Base-by-base conservation (phyloP, 1,140 invertebrate species). In the Zaprionus inermis region DNA sequence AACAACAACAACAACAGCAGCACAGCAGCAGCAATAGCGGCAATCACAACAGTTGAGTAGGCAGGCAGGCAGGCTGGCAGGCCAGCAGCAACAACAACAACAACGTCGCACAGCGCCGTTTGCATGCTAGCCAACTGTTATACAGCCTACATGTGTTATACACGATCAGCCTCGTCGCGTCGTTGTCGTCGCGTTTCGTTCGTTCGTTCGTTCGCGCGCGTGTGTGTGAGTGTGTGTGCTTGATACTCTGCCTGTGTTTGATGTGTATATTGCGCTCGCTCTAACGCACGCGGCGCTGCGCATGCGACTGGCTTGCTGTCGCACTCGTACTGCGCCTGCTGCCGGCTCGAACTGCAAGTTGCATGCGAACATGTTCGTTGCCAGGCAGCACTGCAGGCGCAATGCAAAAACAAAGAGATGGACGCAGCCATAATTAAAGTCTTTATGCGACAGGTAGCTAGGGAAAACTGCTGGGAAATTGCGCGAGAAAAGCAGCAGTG, bases 241-340 rank as follows among this genome's bases (percentile, higher is more conserved):
- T 44, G 68, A 66, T 22, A 49, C 7, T 70, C 61, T 61, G 54
- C 61, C 34, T 16, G 34, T 74, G 34, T 41, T 41, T 69, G 76
- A 82, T 88, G 83, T 89, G 55, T 90, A 81, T 85, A 85, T 58
- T 89, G 71, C 57, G 88, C 84, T 81, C 78, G 66, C 68, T 89
- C 63, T 51, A 71, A 63, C 74, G 10, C 54, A 57, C 34, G 36
- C 30, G 9, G 7, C n/a, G 6, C 7, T 10, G 18, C 22, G 36
- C 24, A 41, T 71, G 59, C 32, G 57, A 4, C 69, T 66, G 28
- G 67, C 66, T 30, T 46, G 54, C 46, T 75, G 46, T 5, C 36
- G 49, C 18, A 36, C 67, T 44, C 24, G 12, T 14, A 20, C 24
- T 63, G 12, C 28, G 41, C 28, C 24, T 32, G 12, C 16, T 18